Evolutionary conservation across 2,797 vertebrate genomes (phyloP).

Genomic region (Halcyon smyrnensis): DNA sequence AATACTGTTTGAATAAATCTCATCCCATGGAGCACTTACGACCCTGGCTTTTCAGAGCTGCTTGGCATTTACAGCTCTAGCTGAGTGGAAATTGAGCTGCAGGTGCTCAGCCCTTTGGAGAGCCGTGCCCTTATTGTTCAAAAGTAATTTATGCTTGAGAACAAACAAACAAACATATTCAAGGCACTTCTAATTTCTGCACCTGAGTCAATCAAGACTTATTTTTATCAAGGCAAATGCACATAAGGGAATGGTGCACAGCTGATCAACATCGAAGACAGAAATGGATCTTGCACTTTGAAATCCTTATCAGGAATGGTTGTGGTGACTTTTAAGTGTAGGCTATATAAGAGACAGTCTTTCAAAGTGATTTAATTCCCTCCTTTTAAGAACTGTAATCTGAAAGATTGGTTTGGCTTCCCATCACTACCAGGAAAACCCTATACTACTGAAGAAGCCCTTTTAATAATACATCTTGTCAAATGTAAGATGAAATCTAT

Average conservation of each 20-base stretch:
- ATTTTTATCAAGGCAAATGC: conserved; percentile 18
- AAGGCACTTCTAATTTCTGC: conserved; percentile 12
- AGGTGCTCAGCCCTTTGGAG: conserved; percentile 38
- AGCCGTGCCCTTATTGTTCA: conserved; percentile 39
- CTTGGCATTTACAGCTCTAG: conserved; percentile 38
- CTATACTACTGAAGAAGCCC: background rate
- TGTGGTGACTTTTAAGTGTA: background rate
- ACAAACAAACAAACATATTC: conserved; percentile 27
- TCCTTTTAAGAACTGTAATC: background rate
- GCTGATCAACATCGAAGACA: background rate
- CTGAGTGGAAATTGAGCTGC: conserved; percentile 36
- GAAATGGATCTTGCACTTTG: conserved; percentile 9
- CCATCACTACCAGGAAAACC: background rate
- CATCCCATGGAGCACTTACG: background rate
- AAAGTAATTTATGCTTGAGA: conserved; percentile 18
- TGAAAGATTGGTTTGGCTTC: background rate
- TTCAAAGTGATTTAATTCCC: background rate
- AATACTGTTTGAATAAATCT: conserved; percentile 5
- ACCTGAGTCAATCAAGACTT: conserved; percentile 12
- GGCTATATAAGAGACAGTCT: background rate
- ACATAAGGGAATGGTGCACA: background rate
- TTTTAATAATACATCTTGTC: background rate
- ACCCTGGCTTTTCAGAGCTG: conserved; percentile 5
- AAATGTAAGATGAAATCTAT: background rate
- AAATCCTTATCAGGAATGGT: conserved; percentile 38